Percentiles rank a stretch among this genome's conserved stretches.
phyloP scores from a whole-genome alignment of 2,888 invertebrate species.

The Phortica okadai region DNA sequence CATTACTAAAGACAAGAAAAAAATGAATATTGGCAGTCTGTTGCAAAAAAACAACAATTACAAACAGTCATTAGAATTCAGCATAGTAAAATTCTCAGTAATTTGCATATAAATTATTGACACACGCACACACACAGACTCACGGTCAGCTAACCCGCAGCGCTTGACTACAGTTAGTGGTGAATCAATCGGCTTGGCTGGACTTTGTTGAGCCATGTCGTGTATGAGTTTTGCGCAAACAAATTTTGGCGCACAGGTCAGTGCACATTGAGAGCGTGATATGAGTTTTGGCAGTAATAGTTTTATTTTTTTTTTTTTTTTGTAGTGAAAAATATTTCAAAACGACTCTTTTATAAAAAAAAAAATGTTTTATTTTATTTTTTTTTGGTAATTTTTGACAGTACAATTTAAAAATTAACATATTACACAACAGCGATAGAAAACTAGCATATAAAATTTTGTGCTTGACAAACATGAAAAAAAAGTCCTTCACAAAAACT shows the following conservation, averaged over 20 bases:
- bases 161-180: not conserved
- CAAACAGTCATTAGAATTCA: not conserved
- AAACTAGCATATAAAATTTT: constrained; percentile 9
- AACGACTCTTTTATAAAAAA: no score
- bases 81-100: not conserved
- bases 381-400: not conserved
- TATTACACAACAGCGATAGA: constrained; percentile 11
- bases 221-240: constrained; percentile 61
- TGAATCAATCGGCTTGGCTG: not conserved
- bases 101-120: constrained; percentile 34
- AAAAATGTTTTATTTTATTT: not conserved
- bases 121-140: constrained; percentile 4
- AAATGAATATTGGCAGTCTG: not conserved
- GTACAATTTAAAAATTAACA: constrained; percentile 25
- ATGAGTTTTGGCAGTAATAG: not conserved
- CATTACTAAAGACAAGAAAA: no score
- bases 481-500: constrained; percentile 8
- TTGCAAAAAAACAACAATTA: not conserved
- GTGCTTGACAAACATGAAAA: not conserved
- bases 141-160: not conserved
- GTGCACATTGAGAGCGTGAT: constrained; percentile 60
- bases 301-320: not conserved
- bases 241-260: constrained; percentile 65
- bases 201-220: constrained; percentile 16
- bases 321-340: no score